These are phyloP conservation scores for Phocoena sinus DNA, from an alignment of 2,113 vertebrate genomes.

Conservation along the genomic window DNA sequence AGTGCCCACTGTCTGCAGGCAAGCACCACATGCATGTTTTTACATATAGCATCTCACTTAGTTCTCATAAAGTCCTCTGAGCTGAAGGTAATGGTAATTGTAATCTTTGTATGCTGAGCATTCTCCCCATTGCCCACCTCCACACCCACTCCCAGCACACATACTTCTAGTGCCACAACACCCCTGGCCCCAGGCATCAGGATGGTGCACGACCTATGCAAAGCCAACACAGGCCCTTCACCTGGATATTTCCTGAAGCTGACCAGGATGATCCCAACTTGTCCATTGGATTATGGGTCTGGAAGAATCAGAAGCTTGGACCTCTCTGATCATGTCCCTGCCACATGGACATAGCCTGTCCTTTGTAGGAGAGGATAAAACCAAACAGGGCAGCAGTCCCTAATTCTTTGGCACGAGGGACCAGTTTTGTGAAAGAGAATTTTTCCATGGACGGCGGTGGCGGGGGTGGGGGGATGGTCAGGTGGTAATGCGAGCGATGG, in stretches of 20 bases:
- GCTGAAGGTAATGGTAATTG: background rate
- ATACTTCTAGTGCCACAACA: background rate
- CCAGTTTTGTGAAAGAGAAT: no score
- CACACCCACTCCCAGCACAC: background rate
- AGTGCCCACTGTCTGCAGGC: background rate
- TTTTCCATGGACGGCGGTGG: fast-evolving
- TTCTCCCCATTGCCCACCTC: background rate
- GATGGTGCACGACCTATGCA: background rate
- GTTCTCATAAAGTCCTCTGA: background rate
- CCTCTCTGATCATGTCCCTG: background rate
- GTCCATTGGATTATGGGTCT: background rate
- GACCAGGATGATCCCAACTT: background rate
- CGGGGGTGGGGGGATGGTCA: no score
- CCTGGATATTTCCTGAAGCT: background rate
- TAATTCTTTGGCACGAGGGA: no score
- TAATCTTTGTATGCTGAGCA: background rate
- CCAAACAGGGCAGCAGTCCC: background rate
- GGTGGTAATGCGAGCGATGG: no score
- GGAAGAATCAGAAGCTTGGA: background rate
- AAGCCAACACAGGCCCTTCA: background rate
- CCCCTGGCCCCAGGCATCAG: background rate
- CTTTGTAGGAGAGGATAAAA: background rate
- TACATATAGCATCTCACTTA: background rate
- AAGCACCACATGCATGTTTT: background rate
- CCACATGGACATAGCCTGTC: background rate